Percentiles rank a stretch among this genome's conserved stretches.
Conservation (phyloP, 2,888 invertebrate species). For the Drosophila atripex region DNA sequence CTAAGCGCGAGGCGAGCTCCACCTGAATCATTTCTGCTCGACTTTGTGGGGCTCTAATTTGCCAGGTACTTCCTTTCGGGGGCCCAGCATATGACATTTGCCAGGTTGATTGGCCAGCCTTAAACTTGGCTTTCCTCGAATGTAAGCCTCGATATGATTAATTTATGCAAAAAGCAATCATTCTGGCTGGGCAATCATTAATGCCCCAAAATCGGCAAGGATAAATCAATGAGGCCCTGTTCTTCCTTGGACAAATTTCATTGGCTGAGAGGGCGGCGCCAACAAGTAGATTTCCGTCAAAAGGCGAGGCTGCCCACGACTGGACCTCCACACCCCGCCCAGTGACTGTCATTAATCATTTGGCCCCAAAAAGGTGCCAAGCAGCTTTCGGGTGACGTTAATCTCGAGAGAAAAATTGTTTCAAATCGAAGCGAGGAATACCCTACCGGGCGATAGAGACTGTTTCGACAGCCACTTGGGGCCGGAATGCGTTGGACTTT, state of each 20-base stretch:
- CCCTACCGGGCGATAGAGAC: neutral
- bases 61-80: slow-evolving; percentile 34
- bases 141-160: slow-evolving; percentile 43
- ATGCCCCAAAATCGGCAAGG: slow-evolving; percentile 9
- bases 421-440: neutral
- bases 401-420: slow-evolving; percentile 22
- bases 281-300: slow-evolving; percentile 74
- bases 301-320: slow-evolving; percentile 41
- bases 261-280: slow-evolving; percentile 63
- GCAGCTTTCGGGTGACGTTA: slow-evolving; percentile 44
- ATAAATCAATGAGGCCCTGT: slow-evolving; percentile 27
- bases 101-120: slow-evolving; percentile 19
- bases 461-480: slow-evolving; percentile 5
- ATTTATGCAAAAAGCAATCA: slow-evolving; percentile 70
- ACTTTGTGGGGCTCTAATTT: slow-evolving; percentile 54
- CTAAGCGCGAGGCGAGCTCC: slow-evolving; percentile 2
- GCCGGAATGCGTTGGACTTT: slow-evolving; percentile 4
- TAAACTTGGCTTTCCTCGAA: neutral
- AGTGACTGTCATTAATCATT: slow-evolving; percentile 79
- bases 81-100: slow-evolving; percentile 43
- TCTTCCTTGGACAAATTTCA: slow-evolving; percentile 28
- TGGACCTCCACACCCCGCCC: slow-evolving; percentile 20
- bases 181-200: slow-evolving; percentile 38
- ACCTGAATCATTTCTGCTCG: slow-evolving; percentile 27
- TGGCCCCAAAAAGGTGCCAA: slow-evolving; percentile 70